A percentile compares a stretch with the other conserved stretches of the same genome.
Evolutionary conservation across 2,797 vertebrate species (phyloP).

Genomic region (Spinus pinus): DNA sequence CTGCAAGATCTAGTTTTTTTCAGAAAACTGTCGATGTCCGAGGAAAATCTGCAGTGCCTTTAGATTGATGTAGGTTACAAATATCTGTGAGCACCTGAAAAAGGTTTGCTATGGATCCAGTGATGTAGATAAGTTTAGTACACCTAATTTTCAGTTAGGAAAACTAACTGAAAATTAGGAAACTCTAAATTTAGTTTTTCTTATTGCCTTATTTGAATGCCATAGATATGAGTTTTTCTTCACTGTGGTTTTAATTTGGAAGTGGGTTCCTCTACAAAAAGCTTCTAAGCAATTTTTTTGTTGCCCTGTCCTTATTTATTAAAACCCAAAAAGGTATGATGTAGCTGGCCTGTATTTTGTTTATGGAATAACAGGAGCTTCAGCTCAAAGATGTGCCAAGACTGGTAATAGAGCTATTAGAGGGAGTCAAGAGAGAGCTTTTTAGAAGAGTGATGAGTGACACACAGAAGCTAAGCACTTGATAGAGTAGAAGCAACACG

Average conservation of each 20-base stretch:
- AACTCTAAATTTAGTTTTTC: not conserved
- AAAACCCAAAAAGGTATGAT: not conserved
- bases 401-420: not conserved
- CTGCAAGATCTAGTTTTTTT: not conserved
- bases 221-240: not conserved
- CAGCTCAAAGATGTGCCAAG: not conserved
- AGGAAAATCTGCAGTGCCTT: not conserved
- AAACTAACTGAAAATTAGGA: too few relatives aligned
- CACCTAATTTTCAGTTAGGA: not conserved
- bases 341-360: not conserved
- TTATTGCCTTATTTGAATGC: not conserved
- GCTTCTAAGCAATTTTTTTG: not conserved
- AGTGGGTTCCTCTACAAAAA: not conserved
- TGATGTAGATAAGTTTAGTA: not conserved
- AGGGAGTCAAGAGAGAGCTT: not conserved
- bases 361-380: not conserved
- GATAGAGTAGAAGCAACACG: not conserved
- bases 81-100: not conserved
- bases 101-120: not conserved
- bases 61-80: not conserved
- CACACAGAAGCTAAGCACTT: not conserved
- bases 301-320: not conserved
- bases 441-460: not conserved
- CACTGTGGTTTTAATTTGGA: not conserved
- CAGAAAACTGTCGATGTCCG: not conserved